These are phyloP conservation scores for Boloria euphrosyne DNA, from an alignment of 2,888 invertebrate species.

Conservation along the genomic window DNA sequence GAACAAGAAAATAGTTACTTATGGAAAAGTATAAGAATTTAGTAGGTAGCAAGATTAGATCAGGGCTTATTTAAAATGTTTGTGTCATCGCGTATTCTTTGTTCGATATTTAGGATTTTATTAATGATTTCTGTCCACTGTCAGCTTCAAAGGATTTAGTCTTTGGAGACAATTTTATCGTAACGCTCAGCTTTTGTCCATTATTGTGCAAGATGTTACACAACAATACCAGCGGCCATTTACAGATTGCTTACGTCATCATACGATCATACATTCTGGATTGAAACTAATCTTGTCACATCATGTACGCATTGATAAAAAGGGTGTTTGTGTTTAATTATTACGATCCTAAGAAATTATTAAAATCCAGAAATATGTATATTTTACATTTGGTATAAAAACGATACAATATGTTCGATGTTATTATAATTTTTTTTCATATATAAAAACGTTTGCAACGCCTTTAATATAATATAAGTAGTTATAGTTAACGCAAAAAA, in stretches of 20 bases:
- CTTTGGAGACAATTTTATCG: slow-evolving; percentile 73
- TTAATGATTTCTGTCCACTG: slow-evolving; percentile 62
- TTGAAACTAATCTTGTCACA: slow-evolving; percentile 65
- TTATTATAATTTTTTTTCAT: too few relatives aligned
- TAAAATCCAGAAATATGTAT: neutral
- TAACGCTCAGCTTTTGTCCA: slow-evolving; percentile 63
- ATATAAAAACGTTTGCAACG: too few relatives aligned
- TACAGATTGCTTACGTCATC: slow-evolving; percentile 67
- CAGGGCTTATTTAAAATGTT: slow-evolving; percentile 39
- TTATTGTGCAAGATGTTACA: slow-evolving; percentile 71
- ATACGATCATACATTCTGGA: slow-evolving; percentile 70
- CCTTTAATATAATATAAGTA: too few relatives aligned
- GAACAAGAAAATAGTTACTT: too few relatives aligned
- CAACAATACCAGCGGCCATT: slow-evolving; percentile 66
- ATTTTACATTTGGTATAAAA: neutral
- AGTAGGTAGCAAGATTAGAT: slow-evolving; percentile 27
- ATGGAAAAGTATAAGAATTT: slow-evolving; percentile 4
- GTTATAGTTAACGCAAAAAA: too few relatives aligned
- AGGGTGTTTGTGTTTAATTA: slow-evolving; percentile 60
- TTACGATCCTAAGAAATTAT: neutral
- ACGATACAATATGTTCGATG: too few relatives aligned
- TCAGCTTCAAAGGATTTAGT: slow-evolving; percentile 66
- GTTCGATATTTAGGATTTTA: slow-evolving; percentile 69
- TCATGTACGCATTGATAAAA: slow-evolving; percentile 49
- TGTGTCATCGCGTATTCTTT: slow-evolving; percentile 53